A percentile compares a stretch with the other conserved stretches of the same genome.
Conservation (phyloP, 1,140 invertebrate genomes). For the Reticulitermes speratus region DNA sequence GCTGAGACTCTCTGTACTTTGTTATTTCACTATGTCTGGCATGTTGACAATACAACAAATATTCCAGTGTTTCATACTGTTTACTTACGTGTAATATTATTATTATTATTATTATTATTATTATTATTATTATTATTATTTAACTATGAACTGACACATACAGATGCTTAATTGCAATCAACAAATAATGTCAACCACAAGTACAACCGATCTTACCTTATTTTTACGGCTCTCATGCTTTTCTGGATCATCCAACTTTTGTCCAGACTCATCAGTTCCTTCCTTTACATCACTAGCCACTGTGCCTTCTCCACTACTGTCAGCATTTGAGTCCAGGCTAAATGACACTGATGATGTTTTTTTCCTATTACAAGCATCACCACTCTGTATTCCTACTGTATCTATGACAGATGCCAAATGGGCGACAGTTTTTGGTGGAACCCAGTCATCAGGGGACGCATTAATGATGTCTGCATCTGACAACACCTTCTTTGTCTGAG, state of each 20-base stretch:
- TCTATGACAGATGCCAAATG: slow-evolving; percentile 45
- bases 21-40: no score
- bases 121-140: no score
- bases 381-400: slow-evolving; percentile 42
- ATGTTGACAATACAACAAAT: no score
- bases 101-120: no score
- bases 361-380: slow-evolving; percentile 54
- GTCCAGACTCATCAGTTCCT: slow-evolving; percentile 42
- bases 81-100: no score
- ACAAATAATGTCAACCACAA: neutral
- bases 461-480: slow-evolving; percentile 83
- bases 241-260: slow-evolving; percentile 38
- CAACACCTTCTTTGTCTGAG: slow-evolving; percentile 48
- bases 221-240: slow-evolving; percentile 59
- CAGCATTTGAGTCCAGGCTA: slow-evolving; percentile 54
- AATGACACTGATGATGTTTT: slow-evolving; percentile 74
- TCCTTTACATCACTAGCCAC: slow-evolving; percentile 50
- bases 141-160: no score
- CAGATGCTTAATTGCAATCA: no score
- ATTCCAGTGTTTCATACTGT: no score
- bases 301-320: slow-evolving; percentile 44
- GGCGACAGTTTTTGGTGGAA: slow-evolving; percentile 67
- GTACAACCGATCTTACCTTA: slow-evolving; percentile 51
- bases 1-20: no score
- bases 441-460: slow-evolving; percentile 68